A percentile compares a stretch with the other conserved stretches of the same genome.
Evolutionary conservation across 2,888 invertebrate species (phyloP).

Genomic region (Oligia fasciuncula): DNA sequence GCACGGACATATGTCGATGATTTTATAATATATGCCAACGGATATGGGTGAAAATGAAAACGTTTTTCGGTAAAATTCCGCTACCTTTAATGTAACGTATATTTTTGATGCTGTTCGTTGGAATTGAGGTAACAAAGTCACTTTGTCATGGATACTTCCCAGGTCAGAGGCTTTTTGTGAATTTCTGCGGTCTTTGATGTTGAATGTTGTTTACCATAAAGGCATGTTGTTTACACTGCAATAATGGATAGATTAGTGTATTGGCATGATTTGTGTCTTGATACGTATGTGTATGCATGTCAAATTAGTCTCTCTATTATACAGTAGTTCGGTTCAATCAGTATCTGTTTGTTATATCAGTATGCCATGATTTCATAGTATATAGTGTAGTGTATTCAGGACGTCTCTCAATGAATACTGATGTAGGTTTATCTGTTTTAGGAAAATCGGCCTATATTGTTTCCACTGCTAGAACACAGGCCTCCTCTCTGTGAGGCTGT

Average conservation of each 20-base stretch:
- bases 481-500: not conserved
- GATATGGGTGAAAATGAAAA: conserved; percentile 7
- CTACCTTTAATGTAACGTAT: conserved; percentile 25
- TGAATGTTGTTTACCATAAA: not conserved
- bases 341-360: not conserved
- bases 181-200: conserved; percentile 16
- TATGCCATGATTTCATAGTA: not conserved
- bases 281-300: not conserved
- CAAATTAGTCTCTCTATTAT: conserved; percentile 4
- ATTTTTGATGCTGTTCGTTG: conserved; percentile 27
- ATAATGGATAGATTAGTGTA: not conserved
- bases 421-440: not conserved
- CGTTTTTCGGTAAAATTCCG: conserved; percentile 12
- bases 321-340: conserved; percentile 10
- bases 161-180: conserved; percentile 23
- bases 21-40: not conserved
- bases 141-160: conserved; percentile 37
- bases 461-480: not conserved
- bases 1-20: conserved; percentile 53
- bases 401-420: not conserved
- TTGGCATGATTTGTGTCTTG: not conserved
- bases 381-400: not conserved
- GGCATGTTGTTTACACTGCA: not conserved
- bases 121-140: conserved; percentile 47
- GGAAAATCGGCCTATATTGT: not conserved